phyloP scores from a whole-genome alignment of 2,797 vertebrate genomes.

The Lepidocolaptes lacrymiger region DNA sequence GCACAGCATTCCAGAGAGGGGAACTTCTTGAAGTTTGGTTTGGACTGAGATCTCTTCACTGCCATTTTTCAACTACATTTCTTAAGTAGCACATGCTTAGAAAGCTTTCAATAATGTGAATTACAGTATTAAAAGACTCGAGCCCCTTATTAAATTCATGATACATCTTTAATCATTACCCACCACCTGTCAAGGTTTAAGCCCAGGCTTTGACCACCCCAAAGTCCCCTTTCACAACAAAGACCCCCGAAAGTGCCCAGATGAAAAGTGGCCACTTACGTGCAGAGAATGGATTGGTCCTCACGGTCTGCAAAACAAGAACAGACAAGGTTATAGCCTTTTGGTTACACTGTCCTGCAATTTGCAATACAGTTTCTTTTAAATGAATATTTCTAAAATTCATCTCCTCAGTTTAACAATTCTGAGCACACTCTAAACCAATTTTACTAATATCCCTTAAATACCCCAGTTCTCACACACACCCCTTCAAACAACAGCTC shows the following conservation, averaged over 20 bases:
- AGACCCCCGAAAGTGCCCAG: not conserved
- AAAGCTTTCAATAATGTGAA: not conserved
- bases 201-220: not conserved
- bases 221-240: not conserved
- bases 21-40: not conserved
- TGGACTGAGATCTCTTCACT: not conserved
- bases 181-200: not conserved
- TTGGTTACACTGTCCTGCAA: not conserved
- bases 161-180: not conserved
- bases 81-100: not conserved
- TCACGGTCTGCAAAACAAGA: conserved; percentile 89
- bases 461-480: not conserved
- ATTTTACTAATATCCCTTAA: not conserved
- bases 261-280: conserved; percentile 83
- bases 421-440: not conserved
- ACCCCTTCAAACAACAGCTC: not conserved
- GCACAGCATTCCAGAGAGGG: not conserved
- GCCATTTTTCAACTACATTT: not conserved
- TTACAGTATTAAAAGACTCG: not conserved
- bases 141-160: not conserved
- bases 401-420: not conserved
- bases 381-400: not conserved
- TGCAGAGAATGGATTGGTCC: conserved; percentile 99
- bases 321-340: not conserved
- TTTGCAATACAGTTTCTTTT: not conserved